Base-by-base conservation (phyloP, 1,140 invertebrate genomes). In the Elysia chlorotica region DNA sequence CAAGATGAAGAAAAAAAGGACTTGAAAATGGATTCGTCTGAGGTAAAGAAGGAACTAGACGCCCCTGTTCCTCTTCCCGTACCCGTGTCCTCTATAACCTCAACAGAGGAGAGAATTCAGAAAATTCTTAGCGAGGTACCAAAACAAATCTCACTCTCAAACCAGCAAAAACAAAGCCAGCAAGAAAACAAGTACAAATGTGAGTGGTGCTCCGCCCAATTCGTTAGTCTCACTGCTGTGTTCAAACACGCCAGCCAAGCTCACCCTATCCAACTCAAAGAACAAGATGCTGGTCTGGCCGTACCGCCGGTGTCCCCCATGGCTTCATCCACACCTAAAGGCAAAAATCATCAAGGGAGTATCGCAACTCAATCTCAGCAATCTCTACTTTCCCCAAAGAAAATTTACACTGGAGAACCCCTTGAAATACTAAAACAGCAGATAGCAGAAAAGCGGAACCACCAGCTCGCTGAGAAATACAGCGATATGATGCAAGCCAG, bases 161-260 rank as follows among this genome's bases (percentile, higher is more conserved):
- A n/a, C n/a, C n/a, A n/a, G n/a, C 25, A 33, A n/a, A 35, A 10
- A 23, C 2, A 3, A 23, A 30, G 14, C 2, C 67, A 70, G n/a
- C 54, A 36, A 53, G 10, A 21, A 21, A 65, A 48, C 28, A 59
- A 70, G 62, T 79, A 79, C 33, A 74, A 73, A 2, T 85, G 84
- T 79, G 82, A 85, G 65, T 85, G 84, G 84, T 85, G 84, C 65
- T 61, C 74, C n/a, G 78, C 81, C 21, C 76, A 74, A 54, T 84
- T 84, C 76, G 78, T 76, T 23, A 81, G 83, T 71, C 53, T 84
- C 2, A 74, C 76, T 5, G 78, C 79, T 2, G 71, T 84, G 0
- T 83, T 83, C 66, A 80, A 83, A 31, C 84, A 85, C 74, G 80
- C 79, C n/a, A 67, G 69, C 23, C 66, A 71, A 36, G 72, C 75